These are phyloP conservation scores for Caenorhabditis brenneri DNA, from an alignment of 1,140 invertebrate genomes.

Conservation along the genomic window DNA sequence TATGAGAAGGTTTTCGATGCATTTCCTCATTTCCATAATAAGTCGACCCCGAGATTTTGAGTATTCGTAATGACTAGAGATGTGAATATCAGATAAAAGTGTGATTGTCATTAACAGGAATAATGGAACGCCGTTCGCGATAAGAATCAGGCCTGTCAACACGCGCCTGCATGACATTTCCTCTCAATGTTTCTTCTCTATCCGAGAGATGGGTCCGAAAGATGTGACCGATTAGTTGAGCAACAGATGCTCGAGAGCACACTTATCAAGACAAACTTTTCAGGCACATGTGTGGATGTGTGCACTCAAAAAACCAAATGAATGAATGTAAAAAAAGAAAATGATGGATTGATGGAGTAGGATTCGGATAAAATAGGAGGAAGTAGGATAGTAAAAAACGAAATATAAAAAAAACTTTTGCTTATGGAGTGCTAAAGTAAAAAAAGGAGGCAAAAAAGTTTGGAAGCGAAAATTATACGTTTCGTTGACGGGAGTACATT, in stretches of 20 bases:
- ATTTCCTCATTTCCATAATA: constrained; percentile 24
- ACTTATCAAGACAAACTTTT: constrained; percentile 20
- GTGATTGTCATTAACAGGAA: constrained; percentile 39
- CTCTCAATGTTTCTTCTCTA: background rate
- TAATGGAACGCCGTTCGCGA: constrained; percentile 36
- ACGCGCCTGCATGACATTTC: background rate
- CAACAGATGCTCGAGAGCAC: constrained; percentile 27
- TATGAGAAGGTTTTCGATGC: background rate
- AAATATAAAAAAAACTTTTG: background rate
- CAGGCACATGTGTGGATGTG: background rate
- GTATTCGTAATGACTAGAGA: constrained; percentile 1
- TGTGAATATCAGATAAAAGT: constrained; percentile 23
- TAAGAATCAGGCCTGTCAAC: constrained; percentile 30
- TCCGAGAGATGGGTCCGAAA: background rate
- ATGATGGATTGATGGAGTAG: constrained; percentile 27
- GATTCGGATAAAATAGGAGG: background rate
- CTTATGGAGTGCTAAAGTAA: too few relatives aligned
- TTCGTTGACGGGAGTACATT: constrained; percentile 24
- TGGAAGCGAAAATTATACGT: constrained; percentile 35
- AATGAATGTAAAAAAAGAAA: background rate
- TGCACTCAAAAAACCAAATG: constrained; percentile 11
- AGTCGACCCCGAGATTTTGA: too few relatives aligned
- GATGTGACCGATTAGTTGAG: constrained; percentile 22
- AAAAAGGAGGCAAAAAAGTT: too few relatives aligned
- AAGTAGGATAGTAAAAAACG: background rate